A percentile compares a stretch with the other conserved stretches of the same genome.
phyloP scores from a whole-genome alignment of 2,888 invertebrate genomes.

The Calameuta pallipes region DNA sequence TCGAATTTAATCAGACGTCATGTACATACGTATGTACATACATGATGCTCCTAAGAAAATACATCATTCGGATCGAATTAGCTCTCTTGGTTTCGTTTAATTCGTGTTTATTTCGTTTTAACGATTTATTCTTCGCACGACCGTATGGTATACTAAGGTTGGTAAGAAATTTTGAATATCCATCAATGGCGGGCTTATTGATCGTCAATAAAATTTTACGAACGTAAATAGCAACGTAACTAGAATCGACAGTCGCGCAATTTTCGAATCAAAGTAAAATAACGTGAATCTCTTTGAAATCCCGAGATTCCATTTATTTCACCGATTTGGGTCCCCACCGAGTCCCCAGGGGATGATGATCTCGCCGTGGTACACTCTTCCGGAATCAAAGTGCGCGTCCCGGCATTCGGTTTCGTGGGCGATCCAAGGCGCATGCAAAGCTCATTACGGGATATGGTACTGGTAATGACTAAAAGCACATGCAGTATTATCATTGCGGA shows the following conservation, averaged over 20 bases:
- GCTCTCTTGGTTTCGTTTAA: background rate
- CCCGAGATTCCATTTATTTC: background rate
- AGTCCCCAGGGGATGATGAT: background rate
- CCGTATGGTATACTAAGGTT: background rate
- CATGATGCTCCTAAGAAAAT: background rate
- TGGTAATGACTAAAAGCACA: constrained; percentile 60
- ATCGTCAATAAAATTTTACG: background rate
- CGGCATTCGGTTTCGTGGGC: background rate
- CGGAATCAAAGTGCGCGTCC: background rate
- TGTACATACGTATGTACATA: no score
- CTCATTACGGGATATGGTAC: constrained; percentile 50
- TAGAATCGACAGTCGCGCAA: background rate
- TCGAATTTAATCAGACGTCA: background rate
- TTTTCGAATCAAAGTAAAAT: background rate
- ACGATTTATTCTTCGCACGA: background rate
- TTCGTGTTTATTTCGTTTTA: background rate
- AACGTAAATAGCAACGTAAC: background rate
- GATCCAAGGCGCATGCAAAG: constrained; percentile 21
- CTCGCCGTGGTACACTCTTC: background rate
- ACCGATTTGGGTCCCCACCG: background rate
- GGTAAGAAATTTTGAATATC: no score
- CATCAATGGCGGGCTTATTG: background rate
- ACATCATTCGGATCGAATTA: background rate
- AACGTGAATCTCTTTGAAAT: background rate
- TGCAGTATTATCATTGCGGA: constrained; percentile 59